Evolutionary conservation across 1,140 invertebrate genomes (phyloP).

Genomic region (Drosophila simulans): DNA sequence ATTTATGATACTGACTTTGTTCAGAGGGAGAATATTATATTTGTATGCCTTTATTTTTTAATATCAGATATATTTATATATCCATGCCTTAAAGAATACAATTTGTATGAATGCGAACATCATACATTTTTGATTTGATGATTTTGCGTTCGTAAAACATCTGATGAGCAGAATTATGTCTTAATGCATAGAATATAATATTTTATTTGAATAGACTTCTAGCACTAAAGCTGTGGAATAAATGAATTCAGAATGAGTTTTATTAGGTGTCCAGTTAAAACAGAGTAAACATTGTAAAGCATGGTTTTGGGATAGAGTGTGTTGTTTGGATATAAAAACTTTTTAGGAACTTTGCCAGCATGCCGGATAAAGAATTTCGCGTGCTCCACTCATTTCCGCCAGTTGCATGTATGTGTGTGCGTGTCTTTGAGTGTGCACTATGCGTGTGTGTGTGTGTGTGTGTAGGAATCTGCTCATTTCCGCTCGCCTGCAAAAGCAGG

Average conservation of each 20-base stretch:
- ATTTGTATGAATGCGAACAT: no score
- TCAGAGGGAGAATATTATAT: not conserved
- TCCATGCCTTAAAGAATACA: not conserved
- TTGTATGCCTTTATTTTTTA: no score
- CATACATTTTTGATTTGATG: no score
- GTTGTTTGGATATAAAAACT: conserved; percentile 30
- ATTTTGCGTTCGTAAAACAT: no score
- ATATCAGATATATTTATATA: not conserved
- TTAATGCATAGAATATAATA: no score
- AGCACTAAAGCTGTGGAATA: no score
- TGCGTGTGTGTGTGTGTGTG: conserved; percentile 7
- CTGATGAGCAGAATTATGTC: no score
- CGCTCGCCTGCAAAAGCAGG: conserved; percentile 39
- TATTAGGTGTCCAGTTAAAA: no score
- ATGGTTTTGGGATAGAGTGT: conserved; percentile 2
- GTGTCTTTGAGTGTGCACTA: conserved; percentile 24
- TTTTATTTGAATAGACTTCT: no score
- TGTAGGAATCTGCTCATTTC: conserved; percentile 62
- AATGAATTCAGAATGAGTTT: not conserved
- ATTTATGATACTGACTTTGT: not conserved
- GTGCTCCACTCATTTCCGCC: conserved; percentile 46
- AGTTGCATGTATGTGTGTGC: conserved; percentile 10
- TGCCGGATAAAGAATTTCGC: conserved; percentile 23
- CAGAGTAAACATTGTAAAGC: not conserved
- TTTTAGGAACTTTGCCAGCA: not conserved